Conservation (phyloP, 2,113 vertebrate genomes). For the Phaethon lepturus region DNA sequence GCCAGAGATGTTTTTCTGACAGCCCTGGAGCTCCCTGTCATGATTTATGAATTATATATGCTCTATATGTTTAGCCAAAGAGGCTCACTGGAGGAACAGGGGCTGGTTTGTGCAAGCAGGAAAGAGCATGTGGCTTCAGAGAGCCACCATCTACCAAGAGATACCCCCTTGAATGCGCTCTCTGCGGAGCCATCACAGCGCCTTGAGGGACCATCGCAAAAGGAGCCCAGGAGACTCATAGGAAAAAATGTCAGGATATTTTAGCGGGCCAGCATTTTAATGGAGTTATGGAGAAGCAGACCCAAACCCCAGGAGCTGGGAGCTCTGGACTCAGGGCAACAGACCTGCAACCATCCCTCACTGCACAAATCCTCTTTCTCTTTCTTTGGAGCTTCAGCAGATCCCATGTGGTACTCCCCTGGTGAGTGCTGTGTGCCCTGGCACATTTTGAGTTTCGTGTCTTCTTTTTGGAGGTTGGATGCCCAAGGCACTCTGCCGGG, state of each 20-base stretch:
- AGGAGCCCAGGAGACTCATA: background rate
- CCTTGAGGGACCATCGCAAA: background rate
- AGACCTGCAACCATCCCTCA: background rate
- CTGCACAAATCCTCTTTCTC: background rate
- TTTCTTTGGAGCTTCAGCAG: background rate
- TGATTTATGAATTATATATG: slow-evolving; percentile 52
- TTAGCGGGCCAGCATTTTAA: background rate
- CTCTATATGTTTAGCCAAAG: slow-evolving; percentile 42
- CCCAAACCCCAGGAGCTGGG: background rate
- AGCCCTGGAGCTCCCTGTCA: slow-evolving; percentile 5
- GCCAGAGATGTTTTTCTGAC: slow-evolving; percentile 67
- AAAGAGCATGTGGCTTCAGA: background rate
- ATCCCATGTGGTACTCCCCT: background rate
- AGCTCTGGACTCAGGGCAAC: background rate
- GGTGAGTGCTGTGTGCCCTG: background rate
- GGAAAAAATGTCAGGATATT: background rate
- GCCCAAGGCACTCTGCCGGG: background rate
- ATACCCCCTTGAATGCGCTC: background rate
- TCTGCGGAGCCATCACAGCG: background rate
- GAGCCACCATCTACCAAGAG: background rate
- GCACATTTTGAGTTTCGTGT: background rate
- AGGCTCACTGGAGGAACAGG: slow-evolving; percentile 14
- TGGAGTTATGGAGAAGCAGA: background rate
- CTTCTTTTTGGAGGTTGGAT: background rate
- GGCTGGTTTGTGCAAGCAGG: background rate